These are phyloP conservation scores for Stenoptilia bipunctidactyla DNA, from an alignment of 2,888 invertebrate genomes.

Conservation along the genomic window DNA sequence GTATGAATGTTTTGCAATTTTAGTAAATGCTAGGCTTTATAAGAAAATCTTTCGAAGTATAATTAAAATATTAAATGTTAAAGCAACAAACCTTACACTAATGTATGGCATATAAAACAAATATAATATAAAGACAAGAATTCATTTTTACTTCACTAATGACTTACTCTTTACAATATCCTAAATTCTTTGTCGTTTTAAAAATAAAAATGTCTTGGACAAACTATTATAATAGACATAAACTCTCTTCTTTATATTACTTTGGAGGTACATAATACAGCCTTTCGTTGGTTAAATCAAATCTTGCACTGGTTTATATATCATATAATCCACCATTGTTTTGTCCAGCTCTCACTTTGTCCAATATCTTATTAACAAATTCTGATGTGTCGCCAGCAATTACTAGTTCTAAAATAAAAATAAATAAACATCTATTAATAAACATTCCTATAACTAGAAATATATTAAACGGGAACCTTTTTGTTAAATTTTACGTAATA, in stretches of 20 bases:
- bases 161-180: conserved; percentile 28
- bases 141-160: conserved; percentile 22
- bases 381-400: conserved; percentile 94
- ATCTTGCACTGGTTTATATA: conserved; percentile 44
- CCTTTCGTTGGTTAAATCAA: conserved; percentile 51
- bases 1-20: no score
- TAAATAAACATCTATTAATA: no score
- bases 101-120: conserved; percentile 22
- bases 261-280: conserved; percentile 71
- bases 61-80: no score
- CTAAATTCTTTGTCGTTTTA: conserved; percentile 33
- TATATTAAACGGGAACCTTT: no score
- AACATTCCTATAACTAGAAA: no score
- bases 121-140: conserved; percentile 20
- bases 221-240: conserved; percentile 49
- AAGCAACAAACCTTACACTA: no score
- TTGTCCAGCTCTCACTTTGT: conserved; percentile 86
- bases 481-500: no score
- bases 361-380: conserved; percentile 92
- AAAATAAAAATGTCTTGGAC: conserved; percentile 63
- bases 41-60: no score
- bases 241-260: conserved; percentile 51
- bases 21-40: no score
- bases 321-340: conserved; percentile 84
- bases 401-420: conserved; percentile 77